Evolutionary conservation across 1,140 invertebrate species (phyloP).

Genomic region (Chironomus tepperi): DNA sequence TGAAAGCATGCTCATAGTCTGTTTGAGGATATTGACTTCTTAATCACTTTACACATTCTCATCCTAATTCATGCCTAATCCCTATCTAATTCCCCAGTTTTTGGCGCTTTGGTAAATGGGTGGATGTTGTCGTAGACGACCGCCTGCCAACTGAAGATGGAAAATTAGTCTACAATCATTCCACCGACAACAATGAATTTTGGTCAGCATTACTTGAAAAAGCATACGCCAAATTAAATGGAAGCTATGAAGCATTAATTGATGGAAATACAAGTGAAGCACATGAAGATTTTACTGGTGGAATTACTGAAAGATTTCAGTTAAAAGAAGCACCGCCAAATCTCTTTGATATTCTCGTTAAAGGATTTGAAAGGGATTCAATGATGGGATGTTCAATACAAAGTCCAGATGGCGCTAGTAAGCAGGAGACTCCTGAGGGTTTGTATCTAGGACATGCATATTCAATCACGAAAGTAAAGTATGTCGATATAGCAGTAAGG

Average conservation of each 20-base stretch:
- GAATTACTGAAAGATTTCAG: conserved; percentile 92
- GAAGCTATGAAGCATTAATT: conserved; percentile 95
- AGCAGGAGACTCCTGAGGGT: conserved; percentile 83
- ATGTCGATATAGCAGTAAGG: conserved; percentile 80
- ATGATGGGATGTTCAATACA: conserved; percentile 97
- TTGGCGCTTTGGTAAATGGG: conserved; percentile 92
- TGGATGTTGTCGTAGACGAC: conserved; percentile 93
- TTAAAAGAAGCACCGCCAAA: conserved; percentile 75
- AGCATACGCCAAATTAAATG: conserved; percentile 95
- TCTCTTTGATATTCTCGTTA: conserved; percentile 85
- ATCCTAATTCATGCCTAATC: no score
- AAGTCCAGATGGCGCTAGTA: conserved; percentile 69
- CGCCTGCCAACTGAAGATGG: conserved; percentile 84
- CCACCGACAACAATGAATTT: conserved; percentile 85
- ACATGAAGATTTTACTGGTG: conserved; percentile 98
- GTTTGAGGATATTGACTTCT: no score
- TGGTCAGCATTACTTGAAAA: conserved; percentile 98
- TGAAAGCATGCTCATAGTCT: no score
- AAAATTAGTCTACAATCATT: conserved; percentile 86
- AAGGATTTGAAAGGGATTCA: conserved; percentile 86
- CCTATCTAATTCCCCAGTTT: conserved; percentile 60
- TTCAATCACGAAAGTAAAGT: conserved; percentile 85
- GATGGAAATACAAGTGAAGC: conserved; percentile 96
- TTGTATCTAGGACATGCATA: conserved; percentile 93
- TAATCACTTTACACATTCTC: no score